phyloP scores from a whole-genome alignment of 2,113 vertebrate species.

The Cyprinodon brontotheroides region DNA sequence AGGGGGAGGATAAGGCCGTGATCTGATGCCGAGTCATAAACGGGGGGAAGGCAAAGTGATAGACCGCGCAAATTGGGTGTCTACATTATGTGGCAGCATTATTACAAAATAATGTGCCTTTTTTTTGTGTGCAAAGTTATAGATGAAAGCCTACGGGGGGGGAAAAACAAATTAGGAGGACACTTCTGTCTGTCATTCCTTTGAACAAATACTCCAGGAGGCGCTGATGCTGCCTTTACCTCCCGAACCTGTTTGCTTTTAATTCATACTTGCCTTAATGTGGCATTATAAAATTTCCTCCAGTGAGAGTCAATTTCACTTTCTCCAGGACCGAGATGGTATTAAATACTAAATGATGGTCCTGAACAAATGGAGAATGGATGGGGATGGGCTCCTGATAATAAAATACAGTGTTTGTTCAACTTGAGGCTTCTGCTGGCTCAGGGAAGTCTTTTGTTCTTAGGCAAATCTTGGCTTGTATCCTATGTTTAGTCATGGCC shows the following conservation, averaged over 20 bases:
- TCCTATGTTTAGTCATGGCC: conserved; percentile 51
- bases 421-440: conserved; percentile 58
- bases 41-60: conserved; percentile 71
- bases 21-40: conserved; percentile 76
- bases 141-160: conserved; percentile 52
- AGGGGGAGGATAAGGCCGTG: conserved; percentile 70
- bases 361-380: conserved; percentile 56
- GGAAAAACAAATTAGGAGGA: conserved; percentile 32
- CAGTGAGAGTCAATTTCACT: conserved; percentile 22
- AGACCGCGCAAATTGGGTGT: conserved; percentile 75
- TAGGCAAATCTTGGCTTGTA: conserved; percentile 44
- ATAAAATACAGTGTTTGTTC: conserved; percentile 68
- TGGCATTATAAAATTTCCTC: conserved; percentile 51
- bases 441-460: conserved; percentile 54
- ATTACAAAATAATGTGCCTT: conserved; percentile 73
- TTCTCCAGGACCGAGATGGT: conserved; percentile 51
- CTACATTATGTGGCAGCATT: conserved; percentile 66
- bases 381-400: conserved; percentile 55
- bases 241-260: conserved; percentile 67
- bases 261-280: conserved; percentile 63
- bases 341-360: conserved; percentile 64
- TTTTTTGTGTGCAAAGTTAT: conserved; percentile 42
- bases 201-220: conserved; percentile 63
- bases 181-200: conserved; percentile 54
- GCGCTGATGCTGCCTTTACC: conserved; percentile 55